Evolutionary conservation across 2,888 invertebrate genomes (phyloP).

Genomic region (Phyllotreta cruciferae): DNA sequence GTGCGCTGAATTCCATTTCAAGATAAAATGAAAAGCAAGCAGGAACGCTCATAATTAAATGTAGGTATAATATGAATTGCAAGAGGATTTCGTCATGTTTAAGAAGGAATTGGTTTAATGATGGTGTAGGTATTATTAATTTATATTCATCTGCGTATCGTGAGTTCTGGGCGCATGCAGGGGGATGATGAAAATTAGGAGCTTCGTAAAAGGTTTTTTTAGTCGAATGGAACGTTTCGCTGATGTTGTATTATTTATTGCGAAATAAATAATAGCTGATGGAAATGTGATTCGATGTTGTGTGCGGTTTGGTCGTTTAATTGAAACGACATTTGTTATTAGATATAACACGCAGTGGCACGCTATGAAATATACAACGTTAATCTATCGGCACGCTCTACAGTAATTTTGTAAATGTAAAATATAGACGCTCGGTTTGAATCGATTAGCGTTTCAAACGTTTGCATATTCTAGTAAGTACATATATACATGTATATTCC

Average conservation of each 20-base stretch:
- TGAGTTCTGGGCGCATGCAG: no score
- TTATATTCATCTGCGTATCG: no score
- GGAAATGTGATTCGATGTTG: constrained; percentile 29
- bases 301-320: constrained; percentile 40
- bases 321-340: constrained; percentile 47
- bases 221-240: neutral
- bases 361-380: constrained; percentile 44
- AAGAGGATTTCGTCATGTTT: no score
- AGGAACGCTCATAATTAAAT: neutral
- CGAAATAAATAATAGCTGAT: constrained; percentile 37
- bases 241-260: constrained; percentile 26
- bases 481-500: no score
- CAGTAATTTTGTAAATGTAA: constrained; percentile 29
- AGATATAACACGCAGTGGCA: constrained; percentile 43
- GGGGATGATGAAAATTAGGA: no score
- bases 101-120: no score
- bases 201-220: constrained; percentile 5
- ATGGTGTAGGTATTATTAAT: no score
- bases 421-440: constrained; percentile 33
- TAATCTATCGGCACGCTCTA: constrained; percentile 38
- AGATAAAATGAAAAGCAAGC: neutral
- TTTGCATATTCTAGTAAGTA: no score
- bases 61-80: no score
- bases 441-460: constrained; percentile 25
- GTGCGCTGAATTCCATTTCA: neutral